These are phyloP conservation scores for Notiomystis cincta DNA, from an alignment of 2,113 vertebrate genomes.

Conservation along the genomic window DNA sequence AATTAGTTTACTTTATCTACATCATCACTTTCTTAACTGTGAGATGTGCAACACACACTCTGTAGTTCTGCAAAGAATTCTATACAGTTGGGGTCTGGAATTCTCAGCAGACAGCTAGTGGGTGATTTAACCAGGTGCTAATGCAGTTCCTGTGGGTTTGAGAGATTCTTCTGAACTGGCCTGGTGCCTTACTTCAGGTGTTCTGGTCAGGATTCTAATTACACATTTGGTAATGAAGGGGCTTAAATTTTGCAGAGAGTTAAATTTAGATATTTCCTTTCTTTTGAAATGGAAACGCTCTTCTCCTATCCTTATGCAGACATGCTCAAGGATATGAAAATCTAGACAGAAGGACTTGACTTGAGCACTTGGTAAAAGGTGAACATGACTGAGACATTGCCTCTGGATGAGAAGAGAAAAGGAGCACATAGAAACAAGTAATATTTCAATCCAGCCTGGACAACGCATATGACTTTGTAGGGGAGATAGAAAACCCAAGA, in stretches of 20 bases:
- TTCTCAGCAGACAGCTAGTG: not conserved
- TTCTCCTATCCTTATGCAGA: not conserved
- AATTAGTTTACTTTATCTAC: not conserved
- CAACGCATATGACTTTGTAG: not conserved
- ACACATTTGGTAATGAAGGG: not conserved
- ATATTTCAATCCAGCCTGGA: not conserved
- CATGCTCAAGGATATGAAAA: not conserved
- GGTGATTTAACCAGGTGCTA: not conserved
- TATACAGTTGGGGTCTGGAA: not conserved
- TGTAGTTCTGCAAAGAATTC: not conserved
- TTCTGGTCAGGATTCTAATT: not conserved
- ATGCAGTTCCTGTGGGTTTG: not conserved
- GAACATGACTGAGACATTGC: not conserved
- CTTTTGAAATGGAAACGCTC: not conserved
- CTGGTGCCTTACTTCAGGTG: not conserved
- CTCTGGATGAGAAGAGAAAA: not conserved
- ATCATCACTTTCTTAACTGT: not conserved
- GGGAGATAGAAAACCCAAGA: not conserved
- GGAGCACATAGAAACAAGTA: not conserved
- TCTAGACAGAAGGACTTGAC: not conserved
- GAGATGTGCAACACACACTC: not conserved
- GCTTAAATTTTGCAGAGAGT: not conserved
- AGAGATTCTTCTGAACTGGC: not conserved
- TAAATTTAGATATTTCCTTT: not conserved
- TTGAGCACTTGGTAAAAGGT: not conserved